These are phyloP conservation scores for Caprella mutica DNA, from an alignment of 2,888 invertebrate species.

Conservation along the genomic window DNA sequence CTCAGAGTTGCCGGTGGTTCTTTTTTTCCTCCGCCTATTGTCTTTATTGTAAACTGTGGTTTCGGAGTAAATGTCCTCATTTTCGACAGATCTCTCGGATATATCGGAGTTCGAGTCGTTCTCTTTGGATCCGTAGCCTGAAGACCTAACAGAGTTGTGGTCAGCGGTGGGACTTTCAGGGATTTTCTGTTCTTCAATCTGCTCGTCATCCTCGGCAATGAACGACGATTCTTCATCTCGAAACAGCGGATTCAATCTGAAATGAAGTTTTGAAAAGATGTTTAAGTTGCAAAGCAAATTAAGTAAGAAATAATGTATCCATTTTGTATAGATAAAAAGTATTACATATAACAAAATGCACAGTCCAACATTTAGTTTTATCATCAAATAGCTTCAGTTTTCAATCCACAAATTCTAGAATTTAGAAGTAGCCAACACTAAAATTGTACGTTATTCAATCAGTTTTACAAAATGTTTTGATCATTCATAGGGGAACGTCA, in stretches of 20 bases:
- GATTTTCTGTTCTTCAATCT: neutral
- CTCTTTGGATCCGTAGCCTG: conserved; percentile 31
- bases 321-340: no score
- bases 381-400: no score
- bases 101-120: conserved; percentile 27
- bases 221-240: neutral
- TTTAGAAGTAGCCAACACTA: no score
- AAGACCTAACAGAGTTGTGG: conserved; percentile 26
- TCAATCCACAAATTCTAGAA: no score
- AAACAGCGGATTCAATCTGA: conserved; percentile 3
- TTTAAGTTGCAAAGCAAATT: no score
- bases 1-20: neutral
- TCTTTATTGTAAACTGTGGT: neutral
- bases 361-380: no score
- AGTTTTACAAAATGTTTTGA: no score
- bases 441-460: no score
- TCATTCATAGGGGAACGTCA: no score
- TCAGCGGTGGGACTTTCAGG: conserved; percentile 21
- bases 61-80: neutral
- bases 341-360: no score
- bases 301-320: no score
- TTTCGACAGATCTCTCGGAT: conserved; percentile 17
- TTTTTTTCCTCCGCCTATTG: neutral
- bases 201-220: neutral
- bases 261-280: no score